Base-by-base conservation (phyloP, 2,113 vertebrate genomes). In the Heloderma charlesbogerti region DNA sequence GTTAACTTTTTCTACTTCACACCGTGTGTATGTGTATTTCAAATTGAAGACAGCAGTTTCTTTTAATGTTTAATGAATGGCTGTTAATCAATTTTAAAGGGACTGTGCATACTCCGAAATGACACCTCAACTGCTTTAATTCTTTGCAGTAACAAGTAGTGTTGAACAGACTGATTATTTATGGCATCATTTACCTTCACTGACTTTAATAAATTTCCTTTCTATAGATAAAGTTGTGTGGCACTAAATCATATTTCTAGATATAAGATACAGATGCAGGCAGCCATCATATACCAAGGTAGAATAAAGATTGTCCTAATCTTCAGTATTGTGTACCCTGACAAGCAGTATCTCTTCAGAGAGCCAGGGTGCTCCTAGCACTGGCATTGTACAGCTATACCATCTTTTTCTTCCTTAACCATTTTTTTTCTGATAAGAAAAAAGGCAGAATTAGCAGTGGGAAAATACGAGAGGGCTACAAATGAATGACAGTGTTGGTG, bases 41-140 rank as follows among this genome's bases (percentile, higher is more conserved):
- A 13, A 29, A 72, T 57, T 40, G 83, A 75, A 77, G 45, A n/a
- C 86, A 75, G 60, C 13, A 1, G 0, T 91, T 88, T 82, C 15
- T 60, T 75, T 37, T 54, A 89, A 89, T 83, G 34, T 89, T 82
- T 74, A 57, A 72, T 72, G 13, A 82, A n/a, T 22, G 40, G 45
- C 22, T 51, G 6, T 60, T 60, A 31, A 60, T 87, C 63, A 31
- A 75, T 87, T 63, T 87, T 75, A 54, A 22, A 86, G 31, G 37
- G 69, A 74, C 51, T 54, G 51, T 54, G 51, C 51, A 29, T 69
- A 69, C 67, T 29, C 1, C 22, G 54, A 84, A 84, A 84, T 66
- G 3, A 57, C 27, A 74, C n/a, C 60, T 84, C 66, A 71, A 51
- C 66, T 51, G 6, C 67, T 86, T 67, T 84, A 67, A 45, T 25